A percentile compares a stretch with the other conserved stretches of the same genome.
Conservation (phyloP, 2,888 invertebrate species). For the Fragum fragum region DNA sequence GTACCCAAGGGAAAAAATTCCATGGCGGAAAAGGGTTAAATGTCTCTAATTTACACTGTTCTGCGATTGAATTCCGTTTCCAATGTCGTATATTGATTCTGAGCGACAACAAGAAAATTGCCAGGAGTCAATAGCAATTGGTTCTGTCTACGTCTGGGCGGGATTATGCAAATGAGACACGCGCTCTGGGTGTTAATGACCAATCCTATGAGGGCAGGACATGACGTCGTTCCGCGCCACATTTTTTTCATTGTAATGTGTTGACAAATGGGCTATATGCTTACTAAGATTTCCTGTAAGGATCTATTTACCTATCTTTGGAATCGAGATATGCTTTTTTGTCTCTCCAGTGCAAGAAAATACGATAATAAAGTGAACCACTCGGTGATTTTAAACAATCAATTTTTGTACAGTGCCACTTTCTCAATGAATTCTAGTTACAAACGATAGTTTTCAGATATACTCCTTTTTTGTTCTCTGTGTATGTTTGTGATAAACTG, state of each 20-base stretch:
- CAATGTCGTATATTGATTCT: slow-evolving; percentile 56
- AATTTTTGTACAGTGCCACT: background rate
- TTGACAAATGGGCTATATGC: slow-evolving; percentile 44
- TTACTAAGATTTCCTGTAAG: slow-evolving; percentile 34
- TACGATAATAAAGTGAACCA: slow-evolving; percentile 20
- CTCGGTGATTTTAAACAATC: background rate
- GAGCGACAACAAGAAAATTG: slow-evolving; percentile 36
- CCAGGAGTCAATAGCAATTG: slow-evolving; percentile 57
- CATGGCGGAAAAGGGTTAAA: background rate
- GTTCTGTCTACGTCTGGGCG: slow-evolving; percentile 54
- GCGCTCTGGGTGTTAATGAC: slow-evolving; percentile 37
- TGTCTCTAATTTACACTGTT: slow-evolving; percentile 47
- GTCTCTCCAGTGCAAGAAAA: slow-evolving; percentile 1
- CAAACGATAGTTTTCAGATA: background rate
- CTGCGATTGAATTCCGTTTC: slow-evolving; percentile 49
- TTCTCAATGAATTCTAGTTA: background rate
- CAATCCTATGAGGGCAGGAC: slow-evolving; percentile 39
- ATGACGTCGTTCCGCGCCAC: slow-evolving; percentile 66
- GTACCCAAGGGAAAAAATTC: too few relatives aligned
- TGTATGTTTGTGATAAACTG: too few relatives aligned
- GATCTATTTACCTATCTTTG: slow-evolving; percentile 26
- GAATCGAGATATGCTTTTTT: slow-evolving; percentile 13
- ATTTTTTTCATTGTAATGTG: slow-evolving; percentile 50
- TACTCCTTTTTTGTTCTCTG: background rate
- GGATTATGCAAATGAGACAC: slow-evolving; percentile 47